Conservation (phyloP, 2,113 vertebrate genomes). For the Cyanoliseus patagonus region DNA sequence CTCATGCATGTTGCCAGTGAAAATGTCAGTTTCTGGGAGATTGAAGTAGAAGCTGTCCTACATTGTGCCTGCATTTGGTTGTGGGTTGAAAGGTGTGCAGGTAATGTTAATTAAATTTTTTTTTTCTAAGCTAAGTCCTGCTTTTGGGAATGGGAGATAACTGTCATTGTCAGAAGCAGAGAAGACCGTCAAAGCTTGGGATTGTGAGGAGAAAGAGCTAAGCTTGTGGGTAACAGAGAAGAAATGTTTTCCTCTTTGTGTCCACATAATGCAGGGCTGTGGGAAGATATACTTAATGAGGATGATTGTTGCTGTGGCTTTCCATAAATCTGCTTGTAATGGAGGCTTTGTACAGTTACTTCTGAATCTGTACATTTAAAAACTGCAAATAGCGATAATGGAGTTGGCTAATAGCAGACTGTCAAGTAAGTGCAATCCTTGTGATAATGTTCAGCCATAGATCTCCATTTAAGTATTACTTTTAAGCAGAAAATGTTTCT, state of each 20-base stretch:
- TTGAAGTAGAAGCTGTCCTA: background rate
- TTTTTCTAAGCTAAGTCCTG: background rate
- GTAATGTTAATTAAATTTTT: background rate
- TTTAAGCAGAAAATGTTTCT: conserved; percentile 61
- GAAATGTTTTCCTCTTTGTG: conserved; percentile 66
- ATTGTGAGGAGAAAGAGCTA: conserved; percentile 45
- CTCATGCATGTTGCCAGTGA: background rate
- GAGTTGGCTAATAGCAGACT: conserved; percentile 68
- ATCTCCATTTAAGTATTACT: conserved; percentile 65
- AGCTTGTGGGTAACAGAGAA: conserved; percentile 58
- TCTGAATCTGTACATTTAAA: conserved; percentile 71
- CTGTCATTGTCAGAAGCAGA: conserved; percentile 20
- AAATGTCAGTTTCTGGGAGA: background rate
- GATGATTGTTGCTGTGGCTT: conserved; percentile 68
- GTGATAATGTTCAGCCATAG: conserved; percentile 53
- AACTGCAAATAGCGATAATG: conserved; percentile 68
- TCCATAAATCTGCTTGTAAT: conserved; percentile 72
- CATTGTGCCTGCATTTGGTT: background rate
- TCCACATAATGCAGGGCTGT: conserved; percentile 64
- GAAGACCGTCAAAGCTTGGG: conserved; percentile 8
- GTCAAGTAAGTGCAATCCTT: conserved; percentile 65
- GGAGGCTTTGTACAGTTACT: conserved; percentile 66
- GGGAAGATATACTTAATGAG: conserved; percentile 70
- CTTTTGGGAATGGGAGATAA: background rate
- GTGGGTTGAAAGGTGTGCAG: background rate